Percentiles rank a stretch among this genome's conserved stretches.
Conservation (phyloP, 2,888 invertebrate genomes). For the Leistus spinibarbis region DNA sequence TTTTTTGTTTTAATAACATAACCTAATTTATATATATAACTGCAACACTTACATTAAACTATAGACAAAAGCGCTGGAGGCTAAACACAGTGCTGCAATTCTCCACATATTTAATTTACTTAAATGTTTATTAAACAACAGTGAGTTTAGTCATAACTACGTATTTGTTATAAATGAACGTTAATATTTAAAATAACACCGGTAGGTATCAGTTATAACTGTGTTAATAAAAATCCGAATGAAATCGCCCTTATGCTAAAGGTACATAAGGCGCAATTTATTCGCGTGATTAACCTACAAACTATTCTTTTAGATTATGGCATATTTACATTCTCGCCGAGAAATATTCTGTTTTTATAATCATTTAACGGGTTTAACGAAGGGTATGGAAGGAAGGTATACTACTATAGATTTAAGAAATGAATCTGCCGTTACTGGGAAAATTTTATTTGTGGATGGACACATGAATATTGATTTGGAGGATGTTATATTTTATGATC, state of each 20-base stretch:
- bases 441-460: conserved; percentile 67
- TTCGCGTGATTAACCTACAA: not conserved
- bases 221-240: not conserved
- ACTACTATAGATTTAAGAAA: conserved; percentile 71
- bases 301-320: not conserved
- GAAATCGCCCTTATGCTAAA: not conserved
- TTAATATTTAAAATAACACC: no score
- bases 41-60: conserved; percentile 20
- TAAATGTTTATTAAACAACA: not conserved
- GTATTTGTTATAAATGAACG: no score
- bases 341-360: conserved; percentile 62
- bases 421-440: conserved; percentile 68
- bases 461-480: conserved; percentile 71
- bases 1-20: conserved; percentile 5
- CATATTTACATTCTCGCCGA: not conserved
- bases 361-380: conserved; percentile 66
- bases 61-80: conserved; percentile 28
- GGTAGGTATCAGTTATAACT: not conserved
- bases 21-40: conserved; percentile 20
- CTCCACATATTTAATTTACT: conserved; percentile 25
- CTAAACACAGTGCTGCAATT: conserved; percentile 20
- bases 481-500: conserved; percentile 68
- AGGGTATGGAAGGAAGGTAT: conserved; percentile 65
- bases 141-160: not conserved
- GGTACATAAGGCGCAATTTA: not conserved